phyloP scores from a whole-genome alignment of 2,113 vertebrate genomes.

The Corythoichthys intestinalis region DNA sequence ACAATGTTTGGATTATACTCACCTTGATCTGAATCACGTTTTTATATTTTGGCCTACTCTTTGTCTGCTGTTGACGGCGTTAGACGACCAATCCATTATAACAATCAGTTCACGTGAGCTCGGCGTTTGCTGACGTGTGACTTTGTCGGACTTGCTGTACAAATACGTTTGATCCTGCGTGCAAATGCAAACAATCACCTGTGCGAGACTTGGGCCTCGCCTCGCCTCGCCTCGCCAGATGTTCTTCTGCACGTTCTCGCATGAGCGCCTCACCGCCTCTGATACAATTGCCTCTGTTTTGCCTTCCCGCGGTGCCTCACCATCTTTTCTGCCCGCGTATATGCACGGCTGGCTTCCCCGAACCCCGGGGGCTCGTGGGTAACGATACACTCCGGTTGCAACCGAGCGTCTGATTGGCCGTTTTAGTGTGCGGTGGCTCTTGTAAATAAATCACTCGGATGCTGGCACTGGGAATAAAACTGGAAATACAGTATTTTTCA shows the following conservation, averaged over 20 bases:
- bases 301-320: neutral
- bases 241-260: neutral
- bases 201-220: neutral
- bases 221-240: neutral
- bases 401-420: neutral
- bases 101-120: too few species aligned
- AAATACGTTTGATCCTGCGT: neutral
- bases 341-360: neutral
- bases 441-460: neutral
- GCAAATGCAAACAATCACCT: neutral
- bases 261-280: neutral
- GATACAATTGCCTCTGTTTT: neutral
- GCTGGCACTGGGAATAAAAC: neutral
- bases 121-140: neutral
- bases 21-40: too few species aligned
- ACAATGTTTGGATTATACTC: too few species aligned
- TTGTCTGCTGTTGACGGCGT: too few species aligned
- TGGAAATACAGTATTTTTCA: too few species aligned
- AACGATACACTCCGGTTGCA: conserved; percentile 1
- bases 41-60: too few species aligned
- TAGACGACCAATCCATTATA: too few species aligned
- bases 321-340: neutral
- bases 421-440: neutral
- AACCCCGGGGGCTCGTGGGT: neutral
- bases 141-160: neutral